Conservation (phyloP, 1,140 invertebrate species). For the Formica exsecta region DNA sequence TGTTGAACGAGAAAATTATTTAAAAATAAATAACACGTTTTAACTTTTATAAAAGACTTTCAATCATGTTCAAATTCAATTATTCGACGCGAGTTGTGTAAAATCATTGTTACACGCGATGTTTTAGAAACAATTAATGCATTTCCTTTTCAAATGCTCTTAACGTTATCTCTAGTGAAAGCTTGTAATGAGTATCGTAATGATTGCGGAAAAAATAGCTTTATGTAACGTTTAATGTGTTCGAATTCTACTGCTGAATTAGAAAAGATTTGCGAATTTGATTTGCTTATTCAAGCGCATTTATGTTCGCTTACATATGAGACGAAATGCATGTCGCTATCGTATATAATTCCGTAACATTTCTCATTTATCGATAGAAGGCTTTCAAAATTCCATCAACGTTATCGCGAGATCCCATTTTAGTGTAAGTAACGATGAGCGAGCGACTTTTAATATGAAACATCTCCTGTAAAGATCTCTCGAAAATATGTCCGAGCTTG, state of each 20-base stretch:
- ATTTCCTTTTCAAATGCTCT: neutral
- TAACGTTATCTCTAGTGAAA: neutral
- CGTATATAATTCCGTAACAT: neutral
- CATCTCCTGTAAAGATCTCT: neutral
- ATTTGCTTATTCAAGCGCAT: neutral
- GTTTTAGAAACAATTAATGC: neutral
- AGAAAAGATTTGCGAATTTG: neutral
- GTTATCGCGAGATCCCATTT: conserved; percentile 5
- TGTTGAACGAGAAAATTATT: neutral
- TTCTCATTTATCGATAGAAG: conserved; percentile 18
- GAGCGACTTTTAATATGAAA: neutral
- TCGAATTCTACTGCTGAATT: neutral
- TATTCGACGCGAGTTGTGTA: neutral
- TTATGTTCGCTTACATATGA: neutral
- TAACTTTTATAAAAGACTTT: neutral
- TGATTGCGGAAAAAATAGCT: neutral
- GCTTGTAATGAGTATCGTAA: neutral
- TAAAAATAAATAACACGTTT: neutral
- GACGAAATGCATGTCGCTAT: neutral
- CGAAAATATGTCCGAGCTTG: neutral
- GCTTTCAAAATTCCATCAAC: neutral
- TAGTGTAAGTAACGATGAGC: neutral
- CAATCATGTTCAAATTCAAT: conserved; percentile 3
- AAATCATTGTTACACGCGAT: neutral
- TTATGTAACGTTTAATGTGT: neutral